Percentiles rank a stretch among this genome's conserved stretches.
phyloP scores from a whole-genome alignment of 2,113 vertebrate species.

The Mustela nigripes region DNA sequence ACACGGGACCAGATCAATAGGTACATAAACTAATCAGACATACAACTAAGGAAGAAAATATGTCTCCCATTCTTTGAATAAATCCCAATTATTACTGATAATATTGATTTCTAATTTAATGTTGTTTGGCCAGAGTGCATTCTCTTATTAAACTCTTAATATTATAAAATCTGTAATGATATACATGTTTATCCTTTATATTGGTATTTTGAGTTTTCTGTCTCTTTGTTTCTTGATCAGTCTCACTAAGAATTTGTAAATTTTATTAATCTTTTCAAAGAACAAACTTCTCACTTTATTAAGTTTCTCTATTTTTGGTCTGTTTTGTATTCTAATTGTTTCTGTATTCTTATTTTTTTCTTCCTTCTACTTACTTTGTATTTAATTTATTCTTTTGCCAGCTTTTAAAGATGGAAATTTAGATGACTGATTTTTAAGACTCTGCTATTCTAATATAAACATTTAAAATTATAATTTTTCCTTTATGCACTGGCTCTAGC shows the following conservation, averaged over 20 bases:
- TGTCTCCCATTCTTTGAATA: not conserved
- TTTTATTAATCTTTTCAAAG: not conserved
- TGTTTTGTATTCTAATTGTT: conserved; percentile 14
- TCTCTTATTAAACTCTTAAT: not conserved
- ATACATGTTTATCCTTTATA: not conserved
- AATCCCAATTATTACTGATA: not conserved
- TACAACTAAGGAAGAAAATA: not conserved
- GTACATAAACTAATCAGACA: not conserved
- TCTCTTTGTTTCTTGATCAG: not conserved
- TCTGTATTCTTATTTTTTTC: not conserved
- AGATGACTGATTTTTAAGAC: not conserved
- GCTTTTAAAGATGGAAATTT: conserved; percentile 29
- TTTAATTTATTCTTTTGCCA: conserved; percentile 29
- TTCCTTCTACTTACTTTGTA: not conserved
- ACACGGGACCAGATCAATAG: not conserved
- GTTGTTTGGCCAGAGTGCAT: not conserved
- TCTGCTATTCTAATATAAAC: not conserved
- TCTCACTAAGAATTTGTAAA: not conserved
- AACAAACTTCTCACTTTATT: not conserved
- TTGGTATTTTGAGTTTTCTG: conserved; percentile 22
- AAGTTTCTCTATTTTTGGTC: not conserved
- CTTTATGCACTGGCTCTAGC: not conserved
- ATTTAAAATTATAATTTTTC: conserved; percentile 17
- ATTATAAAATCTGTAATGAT: conserved; percentile 6
- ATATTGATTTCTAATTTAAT: not conserved